A percentile compares a stretch with the other conserved stretches of the same genome.
Conservation (phyloP, 2,113 vertebrate species). For the Phyllostomus discolor region DNA sequence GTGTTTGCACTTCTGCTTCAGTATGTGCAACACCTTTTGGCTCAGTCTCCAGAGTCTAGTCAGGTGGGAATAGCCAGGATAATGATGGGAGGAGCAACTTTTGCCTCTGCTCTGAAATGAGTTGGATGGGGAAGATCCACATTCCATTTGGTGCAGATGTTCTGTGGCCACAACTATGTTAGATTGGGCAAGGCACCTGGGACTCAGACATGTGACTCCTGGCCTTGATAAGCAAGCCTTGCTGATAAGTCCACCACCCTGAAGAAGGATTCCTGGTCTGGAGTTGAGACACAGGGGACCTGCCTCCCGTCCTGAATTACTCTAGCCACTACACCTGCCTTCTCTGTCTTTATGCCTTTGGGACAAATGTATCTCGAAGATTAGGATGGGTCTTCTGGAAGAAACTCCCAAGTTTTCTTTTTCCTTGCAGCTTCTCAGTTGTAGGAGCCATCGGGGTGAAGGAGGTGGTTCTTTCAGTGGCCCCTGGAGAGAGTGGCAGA, state of each 20-base stretch:
- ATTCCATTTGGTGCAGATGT: no score
- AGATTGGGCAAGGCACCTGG: background rate
- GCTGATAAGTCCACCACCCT: no score
- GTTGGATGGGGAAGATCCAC: background rate
- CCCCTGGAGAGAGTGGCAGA: background rate
- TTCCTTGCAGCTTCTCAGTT: background rate
- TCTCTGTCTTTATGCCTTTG: background rate
- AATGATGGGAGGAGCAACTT: background rate
- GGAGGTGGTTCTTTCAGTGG: background rate
- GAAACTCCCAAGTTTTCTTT: background rate
- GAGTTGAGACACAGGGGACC: background rate
- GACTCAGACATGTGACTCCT: background rate
- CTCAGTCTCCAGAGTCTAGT: background rate
- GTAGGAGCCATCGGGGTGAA: background rate
- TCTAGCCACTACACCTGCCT: no score
- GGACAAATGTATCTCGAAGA: background rate
- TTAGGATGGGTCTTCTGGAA: background rate
- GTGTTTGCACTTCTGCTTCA: background rate
- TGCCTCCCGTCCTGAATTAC: background rate
- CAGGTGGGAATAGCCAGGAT: background rate
- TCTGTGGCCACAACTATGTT: background rate
- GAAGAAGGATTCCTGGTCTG: background rate
- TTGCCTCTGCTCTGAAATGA: background rate
- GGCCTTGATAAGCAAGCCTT: background rate
- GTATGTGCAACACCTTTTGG: background rate